A percentile compares a stretch with the other conserved stretches of the same genome.
These are phyloP conservation scores for Eublepharis macularius DNA, from an alignment of 2,113 vertebrate genomes.

Conservation along the genomic window DNA sequence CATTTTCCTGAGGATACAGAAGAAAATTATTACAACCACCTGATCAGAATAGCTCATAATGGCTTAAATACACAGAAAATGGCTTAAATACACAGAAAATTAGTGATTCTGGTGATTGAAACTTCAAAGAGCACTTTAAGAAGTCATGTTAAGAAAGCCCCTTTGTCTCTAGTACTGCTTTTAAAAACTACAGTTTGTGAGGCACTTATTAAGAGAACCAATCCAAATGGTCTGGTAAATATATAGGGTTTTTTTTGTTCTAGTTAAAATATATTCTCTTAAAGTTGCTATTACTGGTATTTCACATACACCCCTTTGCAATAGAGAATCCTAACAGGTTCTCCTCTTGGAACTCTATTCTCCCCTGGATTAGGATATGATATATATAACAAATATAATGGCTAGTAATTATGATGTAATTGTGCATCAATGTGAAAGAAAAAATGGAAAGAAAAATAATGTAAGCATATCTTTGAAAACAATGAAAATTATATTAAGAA, in stretches of 20 bases:
- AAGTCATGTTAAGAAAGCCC: background rate
- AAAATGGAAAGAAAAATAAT: background rate
- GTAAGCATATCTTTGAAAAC: background rate
- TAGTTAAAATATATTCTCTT: background rate
- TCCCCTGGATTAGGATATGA: background rate
- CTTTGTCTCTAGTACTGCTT: background rate
- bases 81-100: background rate
- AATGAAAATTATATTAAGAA: background rate
- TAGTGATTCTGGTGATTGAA: background rate
- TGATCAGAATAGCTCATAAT: background rate
- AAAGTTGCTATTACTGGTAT: background rate
- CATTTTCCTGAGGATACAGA: background rate
- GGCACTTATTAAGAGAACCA: background rate
- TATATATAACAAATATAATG: background rate
- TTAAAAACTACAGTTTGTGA: background rate
- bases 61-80: background rate
- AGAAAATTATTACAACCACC: background rate
- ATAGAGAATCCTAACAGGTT: background rate
- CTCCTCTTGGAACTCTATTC: background rate
- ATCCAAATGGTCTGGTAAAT: background rate
- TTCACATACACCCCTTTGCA: background rate
- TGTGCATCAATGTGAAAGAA: background rate
- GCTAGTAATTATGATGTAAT: too few species aligned
- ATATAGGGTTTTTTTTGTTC: background rate
- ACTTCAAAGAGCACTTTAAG: background rate